Conservation (phyloP, 2,113 vertebrate species). For the Hippocampus barbouri region DNA sequence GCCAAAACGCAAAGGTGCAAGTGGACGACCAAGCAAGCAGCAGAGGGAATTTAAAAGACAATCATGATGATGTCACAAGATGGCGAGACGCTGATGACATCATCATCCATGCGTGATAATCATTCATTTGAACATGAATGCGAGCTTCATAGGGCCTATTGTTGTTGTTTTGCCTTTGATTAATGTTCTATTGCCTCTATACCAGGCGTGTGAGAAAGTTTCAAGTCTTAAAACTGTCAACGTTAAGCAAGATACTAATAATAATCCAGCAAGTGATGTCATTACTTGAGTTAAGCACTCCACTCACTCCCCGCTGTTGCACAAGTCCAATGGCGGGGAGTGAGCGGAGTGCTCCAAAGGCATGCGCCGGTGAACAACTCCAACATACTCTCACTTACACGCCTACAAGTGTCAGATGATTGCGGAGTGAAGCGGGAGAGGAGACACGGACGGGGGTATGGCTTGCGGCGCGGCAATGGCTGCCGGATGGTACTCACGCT, state of each 20-base stretch:
- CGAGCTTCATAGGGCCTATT: background rate
- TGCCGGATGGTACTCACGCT: slow-evolving; percentile 85
- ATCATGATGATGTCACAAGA: background rate
- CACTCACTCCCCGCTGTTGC: no score
- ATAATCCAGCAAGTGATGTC: background rate
- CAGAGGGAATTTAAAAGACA: slow-evolving; percentile 10
- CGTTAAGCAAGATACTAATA: background rate
- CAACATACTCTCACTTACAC: background rate
- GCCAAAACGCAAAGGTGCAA: slow-evolving; percentile 34
- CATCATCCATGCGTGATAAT: background rate
- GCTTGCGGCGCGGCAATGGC: slow-evolving; percentile 31
- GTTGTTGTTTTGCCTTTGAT: background rate
- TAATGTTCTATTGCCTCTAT: background rate
- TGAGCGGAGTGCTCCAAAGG: background rate
- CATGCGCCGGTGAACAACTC: background rate
- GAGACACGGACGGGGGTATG: background rate
- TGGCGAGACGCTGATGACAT: background rate
- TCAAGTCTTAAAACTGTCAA: background rate
- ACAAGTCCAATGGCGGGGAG: background rate
- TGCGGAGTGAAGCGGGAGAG: background rate
- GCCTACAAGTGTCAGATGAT: background rate
- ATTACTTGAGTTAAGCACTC: background rate
- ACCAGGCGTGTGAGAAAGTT: background rate
- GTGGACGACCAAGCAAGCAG: slow-evolving; percentile 40
- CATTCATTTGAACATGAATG: background rate